Percentiles rank a stretch among this genome's conserved stretches.
phyloP scores from a whole-genome alignment of 2,888 invertebrate genomes.

The Nephrotoma flavescens region DNA sequence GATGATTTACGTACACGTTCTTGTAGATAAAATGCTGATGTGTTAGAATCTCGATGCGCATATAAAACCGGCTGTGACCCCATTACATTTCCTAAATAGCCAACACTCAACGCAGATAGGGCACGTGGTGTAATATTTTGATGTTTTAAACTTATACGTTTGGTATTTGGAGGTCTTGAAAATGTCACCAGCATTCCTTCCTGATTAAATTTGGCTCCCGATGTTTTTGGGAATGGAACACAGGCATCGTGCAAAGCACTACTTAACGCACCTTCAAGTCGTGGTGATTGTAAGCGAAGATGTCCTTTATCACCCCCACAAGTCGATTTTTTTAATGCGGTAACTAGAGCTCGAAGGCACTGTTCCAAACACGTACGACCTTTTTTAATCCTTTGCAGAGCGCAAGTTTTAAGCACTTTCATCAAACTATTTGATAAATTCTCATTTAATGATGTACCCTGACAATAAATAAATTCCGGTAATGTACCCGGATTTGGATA shows the following conservation, averaged over 20 bases:
- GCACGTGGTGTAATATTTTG: slow-evolving; percentile 68
- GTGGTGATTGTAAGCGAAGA: slow-evolving; percentile 28
- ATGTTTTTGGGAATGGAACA: slow-evolving; percentile 88
- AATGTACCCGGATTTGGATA: slow-evolving; percentile 56
- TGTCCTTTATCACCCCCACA: slow-evolving; percentile 26
- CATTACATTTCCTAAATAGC: slow-evolving; percentile 31
- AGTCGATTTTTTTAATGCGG: slow-evolving; percentile 38
- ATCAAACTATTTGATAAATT: slow-evolving; percentile 55
- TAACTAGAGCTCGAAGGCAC: slow-evolving; percentile 58
- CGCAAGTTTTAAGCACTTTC: slow-evolving; percentile 66
- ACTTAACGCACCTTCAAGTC: slow-evolving; percentile 29
- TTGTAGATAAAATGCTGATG: slow-evolving; percentile 65
- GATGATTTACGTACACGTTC: slow-evolving; percentile 40
- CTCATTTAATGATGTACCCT: slow-evolving; percentile 54
- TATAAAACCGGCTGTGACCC: slow-evolving; percentile 24
- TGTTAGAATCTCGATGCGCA: slow-evolving; percentile 36
- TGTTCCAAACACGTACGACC: slow-evolving; percentile 79
- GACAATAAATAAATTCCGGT: slow-evolving; percentile 50
- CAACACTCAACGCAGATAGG: slow-evolving; percentile 51
- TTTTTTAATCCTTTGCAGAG: slow-evolving; percentile 67
- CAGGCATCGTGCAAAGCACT: slow-evolving; percentile 48
- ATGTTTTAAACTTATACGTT: slow-evolving; percentile 52
- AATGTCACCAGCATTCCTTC: slow-evolving; percentile 78
- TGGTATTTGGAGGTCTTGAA: slow-evolving; percentile 54
- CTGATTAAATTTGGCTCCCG: slow-evolving; percentile 84